Conservation (phyloP, 2,797 vertebrate species). For the Acanthurus lineatus region DNA sequence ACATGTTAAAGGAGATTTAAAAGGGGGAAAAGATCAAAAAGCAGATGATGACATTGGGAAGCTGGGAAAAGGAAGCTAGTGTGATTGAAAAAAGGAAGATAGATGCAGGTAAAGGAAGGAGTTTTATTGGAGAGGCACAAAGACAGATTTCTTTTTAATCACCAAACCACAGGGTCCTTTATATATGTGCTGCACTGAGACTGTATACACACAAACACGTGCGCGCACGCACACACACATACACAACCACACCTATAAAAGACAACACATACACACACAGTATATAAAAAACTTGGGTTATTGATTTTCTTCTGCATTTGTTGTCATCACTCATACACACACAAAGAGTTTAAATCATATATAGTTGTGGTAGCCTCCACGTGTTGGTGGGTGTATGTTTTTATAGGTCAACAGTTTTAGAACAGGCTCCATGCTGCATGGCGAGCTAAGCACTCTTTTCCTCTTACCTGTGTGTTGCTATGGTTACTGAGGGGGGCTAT, state of each 20-base stretch:
- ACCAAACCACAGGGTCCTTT: constrained; percentile 29
- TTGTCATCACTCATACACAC: constrained; percentile 21
- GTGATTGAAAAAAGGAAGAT: neutral
- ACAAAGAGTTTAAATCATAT: constrained; percentile 36
- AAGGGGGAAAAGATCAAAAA: neutral
- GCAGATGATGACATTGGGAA: constrained; percentile 8
- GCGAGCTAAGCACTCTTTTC: constrained; percentile 79
- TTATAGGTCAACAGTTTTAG: constrained; percentile 84
- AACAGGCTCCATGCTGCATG: constrained; percentile 73
- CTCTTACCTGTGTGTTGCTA: constrained; percentile 86
- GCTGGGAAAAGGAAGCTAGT: constrained; percentile 7
- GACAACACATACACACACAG: neutral
- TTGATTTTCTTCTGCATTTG: constrained; percentile 25
- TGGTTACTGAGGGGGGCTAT: constrained; percentile 80
- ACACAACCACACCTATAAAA: constrained; percentile 23
- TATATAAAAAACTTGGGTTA: constrained; percentile 32
- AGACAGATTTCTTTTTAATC: constrained; percentile 21
- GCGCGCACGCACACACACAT: constrained; percentile 9
- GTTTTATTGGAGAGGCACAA: constrained; percentile 22
- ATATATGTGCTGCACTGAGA: constrained; percentile 7
- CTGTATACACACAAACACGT: constrained; percentile 17
- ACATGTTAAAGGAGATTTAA: neutral
- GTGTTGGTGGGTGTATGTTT: constrained; percentile 72
- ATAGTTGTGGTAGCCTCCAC: constrained; percentile 59
- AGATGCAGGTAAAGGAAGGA: constrained; percentile 11